Percentiles rank a stretch among this genome's conserved stretches.
Conservation (phyloP, 2,797 vertebrate species). For the Pangasius sanitwongsei region DNA sequence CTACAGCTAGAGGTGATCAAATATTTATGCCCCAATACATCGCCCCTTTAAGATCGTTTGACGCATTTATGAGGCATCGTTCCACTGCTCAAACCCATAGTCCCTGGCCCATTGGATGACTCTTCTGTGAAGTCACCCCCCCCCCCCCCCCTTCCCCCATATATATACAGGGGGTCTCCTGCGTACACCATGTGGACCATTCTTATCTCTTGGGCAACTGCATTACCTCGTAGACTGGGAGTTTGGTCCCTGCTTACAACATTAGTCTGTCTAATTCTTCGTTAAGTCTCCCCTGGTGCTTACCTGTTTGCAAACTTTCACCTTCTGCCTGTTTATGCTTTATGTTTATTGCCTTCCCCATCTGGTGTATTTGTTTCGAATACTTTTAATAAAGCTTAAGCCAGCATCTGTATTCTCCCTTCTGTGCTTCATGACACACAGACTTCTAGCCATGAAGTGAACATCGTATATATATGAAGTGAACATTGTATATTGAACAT, state of each 20-base stretch:
- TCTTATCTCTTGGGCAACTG: neutral
- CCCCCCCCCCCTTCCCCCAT: no score
- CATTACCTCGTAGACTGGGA: neutral
- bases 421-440: neutral
- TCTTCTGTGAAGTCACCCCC: neutral
- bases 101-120: neutral
- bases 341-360: neutral
- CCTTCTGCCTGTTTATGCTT: neutral
- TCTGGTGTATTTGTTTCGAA: neutral
- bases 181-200: neutral
- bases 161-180: neutral
- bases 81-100: neutral
- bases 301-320: neutral
- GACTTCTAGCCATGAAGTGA: neutral
- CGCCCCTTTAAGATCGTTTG: neutral
- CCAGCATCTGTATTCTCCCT: neutral
- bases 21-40: neutral
- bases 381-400: neutral
- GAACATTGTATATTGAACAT: no score
- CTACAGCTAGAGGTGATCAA: neutral
- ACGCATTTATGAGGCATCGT: neutral
- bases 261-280: neutral
- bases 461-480: neutral
- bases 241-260: neutral
- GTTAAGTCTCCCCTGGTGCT: neutral